Evolutionary conservation across 1,140 invertebrate genomes (phyloP).

Genomic region (Drosophila pruinosa): DNA sequence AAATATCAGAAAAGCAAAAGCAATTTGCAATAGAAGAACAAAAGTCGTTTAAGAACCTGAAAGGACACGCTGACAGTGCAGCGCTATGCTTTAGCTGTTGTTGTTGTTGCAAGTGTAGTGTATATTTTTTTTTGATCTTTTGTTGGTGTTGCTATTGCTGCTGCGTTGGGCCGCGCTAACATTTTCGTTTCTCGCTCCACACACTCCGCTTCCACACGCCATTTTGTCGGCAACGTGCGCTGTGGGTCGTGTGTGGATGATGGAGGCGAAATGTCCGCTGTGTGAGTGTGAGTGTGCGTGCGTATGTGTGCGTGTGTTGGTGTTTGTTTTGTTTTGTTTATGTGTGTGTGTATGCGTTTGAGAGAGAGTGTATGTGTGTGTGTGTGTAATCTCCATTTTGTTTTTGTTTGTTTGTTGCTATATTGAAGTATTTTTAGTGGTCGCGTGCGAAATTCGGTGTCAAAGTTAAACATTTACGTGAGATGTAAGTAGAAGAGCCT

Average conservation of each 20-base stretch:
- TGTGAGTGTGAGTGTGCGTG: constrained; percentile 28
- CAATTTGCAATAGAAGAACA: constrained; percentile 8
- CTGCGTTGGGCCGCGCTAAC: constrained; percentile 20
- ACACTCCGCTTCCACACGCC: constrained; percentile 28
- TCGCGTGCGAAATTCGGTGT: constrained; percentile 67
- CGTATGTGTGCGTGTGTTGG: constrained; percentile 3
- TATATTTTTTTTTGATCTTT: not conserved
- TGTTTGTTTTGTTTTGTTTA: constrained; percentile 17
- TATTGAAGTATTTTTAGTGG: constrained; percentile 64
- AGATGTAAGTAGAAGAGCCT: constrained; percentile 62
- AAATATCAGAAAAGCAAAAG: constrained; percentile 1
- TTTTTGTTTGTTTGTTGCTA: constrained; percentile 24
- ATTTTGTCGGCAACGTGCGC: constrained; percentile 49
- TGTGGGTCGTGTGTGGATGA: constrained; percentile 6
- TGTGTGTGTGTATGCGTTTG: constrained; percentile 13
- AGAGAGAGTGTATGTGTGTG: constrained; percentile 5
- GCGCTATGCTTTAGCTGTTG: not conserved
- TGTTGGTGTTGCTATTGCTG: constrained; percentile 2
- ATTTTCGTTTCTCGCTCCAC: constrained; percentile 20
- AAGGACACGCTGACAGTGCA: constrained; percentile 15
- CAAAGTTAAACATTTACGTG: constrained; percentile 58
- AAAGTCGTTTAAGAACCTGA: constrained; percentile 12
- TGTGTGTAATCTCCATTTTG: constrained; percentile 5
- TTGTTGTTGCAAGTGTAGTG: not conserved
- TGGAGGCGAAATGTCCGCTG: constrained; percentile 15